Percentiles rank a stretch among this genome's conserved stretches.
phyloP scores from a whole-genome alignment of 2,797 vertebrate genomes.

The Phoeniculus purpureus region DNA sequence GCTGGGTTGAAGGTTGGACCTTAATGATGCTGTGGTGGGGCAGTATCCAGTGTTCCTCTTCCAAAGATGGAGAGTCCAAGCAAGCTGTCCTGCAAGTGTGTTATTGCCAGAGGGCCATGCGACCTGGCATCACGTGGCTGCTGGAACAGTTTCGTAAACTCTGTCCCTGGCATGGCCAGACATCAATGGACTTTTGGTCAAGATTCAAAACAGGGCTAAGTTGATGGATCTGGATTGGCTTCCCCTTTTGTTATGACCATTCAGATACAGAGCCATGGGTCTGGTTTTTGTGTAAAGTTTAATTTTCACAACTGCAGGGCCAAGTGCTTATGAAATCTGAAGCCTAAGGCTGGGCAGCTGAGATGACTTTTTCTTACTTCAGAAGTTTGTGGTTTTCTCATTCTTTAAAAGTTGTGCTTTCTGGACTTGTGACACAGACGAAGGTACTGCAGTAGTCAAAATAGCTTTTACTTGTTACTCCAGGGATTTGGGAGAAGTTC shows the following conservation, averaged over 20 bases:
- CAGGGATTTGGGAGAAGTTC: not conserved
- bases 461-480: not conserved
- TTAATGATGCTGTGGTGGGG: not conserved
- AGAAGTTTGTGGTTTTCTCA: not conserved
- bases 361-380: not conserved
- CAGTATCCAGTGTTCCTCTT: not conserved
- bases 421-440: not conserved
- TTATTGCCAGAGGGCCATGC: not conserved
- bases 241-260: not conserved
- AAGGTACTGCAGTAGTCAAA: not conserved
- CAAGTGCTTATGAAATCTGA: not conserved
- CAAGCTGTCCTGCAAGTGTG: not conserved
- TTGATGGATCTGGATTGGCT: not conserved
- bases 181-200: not conserved
- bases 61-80: accelerated
- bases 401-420: not conserved
- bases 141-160: not conserved
- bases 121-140: accelerated
- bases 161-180: accelerated
- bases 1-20: too few relatives aligned
- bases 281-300: not conserved
- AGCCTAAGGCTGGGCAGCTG: not conserved
- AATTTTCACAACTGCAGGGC: not conserved
- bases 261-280: not conserved
- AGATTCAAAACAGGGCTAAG: not conserved